Base-by-base conservation (phyloP, 2,797 vertebrate genomes). In the Sebastes hubbsi region DNA sequence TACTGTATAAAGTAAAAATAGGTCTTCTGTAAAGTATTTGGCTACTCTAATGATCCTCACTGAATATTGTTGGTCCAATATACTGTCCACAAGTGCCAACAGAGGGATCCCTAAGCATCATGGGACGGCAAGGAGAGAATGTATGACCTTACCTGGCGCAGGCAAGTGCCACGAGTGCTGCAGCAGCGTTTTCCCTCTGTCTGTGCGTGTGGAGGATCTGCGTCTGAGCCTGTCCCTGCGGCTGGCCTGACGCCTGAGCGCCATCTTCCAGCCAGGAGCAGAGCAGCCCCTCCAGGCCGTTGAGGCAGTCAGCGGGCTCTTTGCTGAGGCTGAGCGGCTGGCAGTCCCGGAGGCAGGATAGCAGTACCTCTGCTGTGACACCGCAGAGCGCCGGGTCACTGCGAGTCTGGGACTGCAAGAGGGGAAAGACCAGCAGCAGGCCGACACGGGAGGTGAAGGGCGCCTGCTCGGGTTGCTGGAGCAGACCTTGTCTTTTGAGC, bases 301-400 rank as follows among this genome's bases (percentile, higher is more conserved):
- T 99, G 78, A 99, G 97, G 91, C 99, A 99, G 95, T 99, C 99
- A 1, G 97, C 95, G 0, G 98, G 99, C 83, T 99, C 99, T 95
- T 99, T 99, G 94, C 97, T 99, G 89, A 99, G 94, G 92, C 98
- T 99, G 93, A 99, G 95, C 1, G 99, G 98, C 95, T 99, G 99
- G 95, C 99, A 99, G 96, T 99, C 99, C 8, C 98, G 96, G 88
- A 99, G 97, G 95, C 99, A 99, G 70, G 96, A 95, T 82, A 99
- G 95, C 90, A 99, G 96, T 87, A 99, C 98, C 95, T 99, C 99
- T 3, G 99, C 98, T 0, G 99, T 99, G 93, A 99, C 97, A 24
- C 98, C 98, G 74, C 98, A 98, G 90, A 99, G 97, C 2, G 97
- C 96, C 5, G 98, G 99, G 96, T 99, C 99, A 38, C 97, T 98